Base-by-base conservation (phyloP, 1,140 invertebrate species). In the Magallana ariakensis region DNA sequence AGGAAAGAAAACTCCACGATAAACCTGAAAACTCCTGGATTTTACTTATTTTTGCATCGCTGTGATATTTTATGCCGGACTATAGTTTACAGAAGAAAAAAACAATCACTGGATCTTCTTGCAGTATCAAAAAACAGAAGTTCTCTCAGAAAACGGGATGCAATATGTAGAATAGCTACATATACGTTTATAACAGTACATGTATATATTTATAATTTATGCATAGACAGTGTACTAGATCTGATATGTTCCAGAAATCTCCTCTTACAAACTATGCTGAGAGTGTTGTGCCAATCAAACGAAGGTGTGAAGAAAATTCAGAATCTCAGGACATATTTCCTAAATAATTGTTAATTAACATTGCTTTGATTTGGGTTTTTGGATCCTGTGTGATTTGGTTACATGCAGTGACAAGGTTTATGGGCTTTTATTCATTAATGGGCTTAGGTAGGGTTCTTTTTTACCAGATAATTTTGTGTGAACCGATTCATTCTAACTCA, bases 1-100 rank as follows among this genome's bases (percentile, higher is more conserved):
- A 53, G 66, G 66, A 19, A 82, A 82, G 80, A 82, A 82, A 82
- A 82, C 80, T 82, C 80, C 80, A 53, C 10, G 80, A 82, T 82
- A 55, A 82, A 75, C 15, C 15, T 26, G 4, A 26, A 13, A 26
- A 75, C 22, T 8, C 33, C 3, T 75, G 66, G 66, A 75, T 75
- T 75, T 26, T 26, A 75, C 33, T 33, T 7, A 46, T 46, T 46
- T 46, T 46, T 75, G 22, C 66, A 26, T 75, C 22, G 4, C 66
- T 75, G 66, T 75, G 66, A 75, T 75, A 75, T 75, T 75, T 4
- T 46, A 75, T 26, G 8, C 66, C 33, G 22, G 22, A 75, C 33
- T 75, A 75, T 75, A 26, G 22, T 75, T 75, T 26, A 26, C 22
- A 22, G 15, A 26, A 26, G 22, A 75, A 33, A 13, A 19, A 19